Conservation (phyloP, 2,797 vertebrate genomes). For the Arctocebus calabarensis region DNA sequence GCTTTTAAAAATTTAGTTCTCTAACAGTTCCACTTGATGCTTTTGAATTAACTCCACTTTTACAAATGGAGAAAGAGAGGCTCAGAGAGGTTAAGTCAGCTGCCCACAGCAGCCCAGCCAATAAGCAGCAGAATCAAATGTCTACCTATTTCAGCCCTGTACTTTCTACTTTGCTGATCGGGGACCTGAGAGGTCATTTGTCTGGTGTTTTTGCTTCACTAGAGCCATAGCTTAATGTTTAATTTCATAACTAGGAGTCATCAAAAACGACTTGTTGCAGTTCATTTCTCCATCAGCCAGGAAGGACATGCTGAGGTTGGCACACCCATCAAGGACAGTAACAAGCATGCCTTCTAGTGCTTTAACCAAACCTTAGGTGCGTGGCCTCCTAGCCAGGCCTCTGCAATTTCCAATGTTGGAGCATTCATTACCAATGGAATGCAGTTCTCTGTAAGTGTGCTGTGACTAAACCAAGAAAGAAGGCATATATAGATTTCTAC, state of each 20-base stretch:
- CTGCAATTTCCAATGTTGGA: background rate
- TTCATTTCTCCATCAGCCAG: background rate
- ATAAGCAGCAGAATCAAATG: background rate
- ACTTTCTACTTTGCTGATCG: background rate
- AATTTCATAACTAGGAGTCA: background rate
- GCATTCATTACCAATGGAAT: background rate
- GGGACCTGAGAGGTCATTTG: background rate
- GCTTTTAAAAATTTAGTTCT: background rate
- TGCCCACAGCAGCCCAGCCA: background rate
- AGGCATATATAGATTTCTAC: background rate
- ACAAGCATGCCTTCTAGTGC: background rate
- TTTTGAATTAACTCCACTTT: background rate
- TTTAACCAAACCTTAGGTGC: background rate
- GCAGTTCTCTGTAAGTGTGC: background rate
- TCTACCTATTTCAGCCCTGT: accelerated
- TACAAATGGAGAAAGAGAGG: background rate
- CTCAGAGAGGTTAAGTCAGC: background rate
- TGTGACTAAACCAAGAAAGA: background rate
- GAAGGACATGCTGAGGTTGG: background rate
- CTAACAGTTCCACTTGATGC: background rate
- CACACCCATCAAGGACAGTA: background rate
- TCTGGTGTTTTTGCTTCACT: background rate
- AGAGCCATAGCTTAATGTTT: background rate
- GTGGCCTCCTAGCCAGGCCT: background rate
- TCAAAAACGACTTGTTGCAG: background rate